Percentiles rank a stretch among this genome's conserved stretches.
These are phyloP conservation scores for Mus caroli DNA, from an alignment of 2,797 vertebrate genomes.

Conservation along the genomic window DNA sequence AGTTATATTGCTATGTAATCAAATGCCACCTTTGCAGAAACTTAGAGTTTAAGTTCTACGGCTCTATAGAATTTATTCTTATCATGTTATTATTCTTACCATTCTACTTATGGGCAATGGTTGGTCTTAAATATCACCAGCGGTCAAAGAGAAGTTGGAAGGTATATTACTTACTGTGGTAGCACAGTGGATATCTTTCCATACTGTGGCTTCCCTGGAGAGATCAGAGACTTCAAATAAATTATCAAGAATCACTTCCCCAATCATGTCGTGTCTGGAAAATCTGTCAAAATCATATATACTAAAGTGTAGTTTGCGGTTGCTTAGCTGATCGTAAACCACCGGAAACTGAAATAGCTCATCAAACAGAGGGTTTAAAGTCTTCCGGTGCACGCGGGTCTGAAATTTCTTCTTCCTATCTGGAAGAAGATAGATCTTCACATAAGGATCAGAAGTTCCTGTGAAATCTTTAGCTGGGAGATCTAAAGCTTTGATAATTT, in stretches of 20 bases:
- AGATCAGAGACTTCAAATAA: constrained; percentile 99
- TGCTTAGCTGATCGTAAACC: constrained; percentile 96
- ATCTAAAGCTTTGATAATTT: constrained; percentile 96
- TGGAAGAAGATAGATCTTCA: constrained; percentile 99
- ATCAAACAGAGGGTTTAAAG: constrained; percentile 96
- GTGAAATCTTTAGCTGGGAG: constrained; percentile 98
- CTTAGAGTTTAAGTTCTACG: constrained; percentile 14
- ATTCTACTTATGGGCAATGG: background rate
- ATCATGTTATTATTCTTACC: too few relatives aligned
- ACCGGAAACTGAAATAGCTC: constrained; percentile 97
- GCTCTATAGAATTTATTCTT: background rate
- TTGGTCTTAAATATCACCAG: background rate
- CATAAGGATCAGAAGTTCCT: constrained; percentile 98
- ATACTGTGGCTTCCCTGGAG: constrained; percentile 97
- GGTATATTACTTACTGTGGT: constrained; percentile 94
- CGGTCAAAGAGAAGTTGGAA: constrained; percentile 49
- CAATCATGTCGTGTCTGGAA: constrained; percentile 99
- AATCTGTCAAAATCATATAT: constrained; percentile 99
- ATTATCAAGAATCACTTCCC: constrained; percentile 99
- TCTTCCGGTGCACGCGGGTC: constrained; percentile 98
- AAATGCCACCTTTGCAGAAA: constrained; percentile 1
- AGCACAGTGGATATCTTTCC: constrained; percentile 98
- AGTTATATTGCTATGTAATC: background rate
- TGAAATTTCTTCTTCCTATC: constrained; percentile 99
- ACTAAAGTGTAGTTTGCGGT: constrained; percentile 98